Evolutionary conservation across 1,140 invertebrate genomes (phyloP).

Genomic region (Caenorhabditis elegans): DNA sequence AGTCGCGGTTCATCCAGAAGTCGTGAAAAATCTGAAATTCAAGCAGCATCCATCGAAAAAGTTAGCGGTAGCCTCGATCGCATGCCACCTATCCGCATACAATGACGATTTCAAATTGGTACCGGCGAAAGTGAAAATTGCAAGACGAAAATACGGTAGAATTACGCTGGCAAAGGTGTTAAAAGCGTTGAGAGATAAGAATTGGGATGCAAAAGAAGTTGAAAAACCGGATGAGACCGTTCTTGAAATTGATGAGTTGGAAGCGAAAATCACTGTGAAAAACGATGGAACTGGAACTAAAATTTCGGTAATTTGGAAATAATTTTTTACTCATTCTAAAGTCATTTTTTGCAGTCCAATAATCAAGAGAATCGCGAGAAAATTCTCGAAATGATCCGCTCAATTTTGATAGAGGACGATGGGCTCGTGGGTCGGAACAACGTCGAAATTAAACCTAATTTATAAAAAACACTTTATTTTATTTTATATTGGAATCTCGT

Average conservation of each 20-base stretch:
- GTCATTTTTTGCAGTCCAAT: neutral
- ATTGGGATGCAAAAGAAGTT: neutral
- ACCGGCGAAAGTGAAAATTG: neutral
- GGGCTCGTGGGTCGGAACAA: neutral
- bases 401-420: neutral
- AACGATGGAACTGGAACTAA: neutral
- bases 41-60: conserved; percentile 10
- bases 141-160: neutral
- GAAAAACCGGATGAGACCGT: neutral
- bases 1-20: neutral
- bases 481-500: too few relatives aligned
- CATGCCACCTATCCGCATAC: neutral
- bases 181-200: neutral
- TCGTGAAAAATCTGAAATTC: neutral
- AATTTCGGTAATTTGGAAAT: neutral
- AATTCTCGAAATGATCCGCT: neutral
- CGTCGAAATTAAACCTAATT: too few relatives aligned
- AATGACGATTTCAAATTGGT: conserved; percentile 9
- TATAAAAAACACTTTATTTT: too few relatives aligned
- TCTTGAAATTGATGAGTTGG: neutral
- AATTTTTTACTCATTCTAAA: too few relatives aligned
- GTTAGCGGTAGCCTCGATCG: neutral
- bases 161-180: neutral
- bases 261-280: neutral
- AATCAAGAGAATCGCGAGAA: neutral